Conservation (phyloP, 2,113 vertebrate genomes). For the Setophaga petechia region DNA sequence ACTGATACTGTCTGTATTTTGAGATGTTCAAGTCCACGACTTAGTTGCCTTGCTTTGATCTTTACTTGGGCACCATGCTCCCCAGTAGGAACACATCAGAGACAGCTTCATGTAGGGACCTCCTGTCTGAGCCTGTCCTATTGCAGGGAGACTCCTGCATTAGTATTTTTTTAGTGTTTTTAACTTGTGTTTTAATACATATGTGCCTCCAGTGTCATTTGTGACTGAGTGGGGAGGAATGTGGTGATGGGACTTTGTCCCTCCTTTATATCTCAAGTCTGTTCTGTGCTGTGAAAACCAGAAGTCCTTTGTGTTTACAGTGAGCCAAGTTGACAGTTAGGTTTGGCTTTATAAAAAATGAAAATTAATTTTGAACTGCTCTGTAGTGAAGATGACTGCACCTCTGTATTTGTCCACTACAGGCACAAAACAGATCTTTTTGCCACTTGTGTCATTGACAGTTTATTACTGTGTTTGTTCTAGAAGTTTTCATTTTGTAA, state of each 20-base stretch:
- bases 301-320: not conserved
- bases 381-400: not conserved
- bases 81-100: rapidly evolving
- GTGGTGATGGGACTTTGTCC: not conserved
- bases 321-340: not conserved
- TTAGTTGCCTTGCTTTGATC: not conserved
- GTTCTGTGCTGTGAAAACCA: not conserved
- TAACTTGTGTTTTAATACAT: not conserved
- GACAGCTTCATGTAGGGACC: not conserved
- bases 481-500: not conserved
- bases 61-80: rapidly evolving
- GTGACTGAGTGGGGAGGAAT: not conserved
- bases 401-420: not conserved
- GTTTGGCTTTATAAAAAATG: not conserved
- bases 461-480: not conserved
- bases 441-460: not conserved
- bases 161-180: not conserved
- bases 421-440: not conserved
- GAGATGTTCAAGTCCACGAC: not conserved
- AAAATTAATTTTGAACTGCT: not conserved
- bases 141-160: rapidly evolving
- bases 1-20: not conserved
- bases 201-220: not conserved
- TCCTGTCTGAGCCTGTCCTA: not conserved
- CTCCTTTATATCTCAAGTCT: not conserved